Evolutionary conservation across 2,888 invertebrate species (phyloP).

Genomic region (Bursaphelenchus okinawaensis): DNA sequence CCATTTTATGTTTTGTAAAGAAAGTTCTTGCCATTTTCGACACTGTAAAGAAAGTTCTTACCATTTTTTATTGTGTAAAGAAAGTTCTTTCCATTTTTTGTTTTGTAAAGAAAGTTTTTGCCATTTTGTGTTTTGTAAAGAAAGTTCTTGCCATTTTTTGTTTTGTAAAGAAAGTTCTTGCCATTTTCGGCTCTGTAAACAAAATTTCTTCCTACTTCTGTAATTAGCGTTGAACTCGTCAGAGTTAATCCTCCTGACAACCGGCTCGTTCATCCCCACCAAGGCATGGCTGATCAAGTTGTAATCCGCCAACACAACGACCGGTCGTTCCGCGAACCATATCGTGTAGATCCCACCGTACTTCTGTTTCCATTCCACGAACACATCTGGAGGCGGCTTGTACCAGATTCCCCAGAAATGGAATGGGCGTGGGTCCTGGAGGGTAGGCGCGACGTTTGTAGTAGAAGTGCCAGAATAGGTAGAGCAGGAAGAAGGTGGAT

Average conservation of each 20-base stretch:
- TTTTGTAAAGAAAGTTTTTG: too few species aligned
- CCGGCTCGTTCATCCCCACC: background rate
- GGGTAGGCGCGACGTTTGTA: constrained; percentile 11
- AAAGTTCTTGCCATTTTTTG: too few species aligned
- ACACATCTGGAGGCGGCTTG: constrained; percentile 7
- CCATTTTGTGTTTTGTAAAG: too few species aligned
- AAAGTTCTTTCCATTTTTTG: too few species aligned
- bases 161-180: too few species aligned
- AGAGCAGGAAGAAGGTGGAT: too few species aligned
- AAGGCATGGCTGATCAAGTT: constrained; percentile 1
- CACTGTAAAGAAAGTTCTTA: too few species aligned
- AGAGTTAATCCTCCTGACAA: background rate
- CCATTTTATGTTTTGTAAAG: too few species aligned
- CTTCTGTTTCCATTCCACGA: constrained; percentile 9
- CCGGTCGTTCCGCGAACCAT: constrained; percentile 8
- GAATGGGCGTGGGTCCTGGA: constrained; percentile 13
- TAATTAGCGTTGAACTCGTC: background rate
- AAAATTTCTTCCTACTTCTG: background rate
- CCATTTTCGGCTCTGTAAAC: too few species aligned
- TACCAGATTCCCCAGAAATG: constrained; percentile 1
- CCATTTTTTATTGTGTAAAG: too few species aligned
- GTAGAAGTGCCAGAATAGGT: constrained; percentile 7
- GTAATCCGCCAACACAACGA: constrained; percentile 14
- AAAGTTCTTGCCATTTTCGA: too few species aligned
- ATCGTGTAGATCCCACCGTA: constrained; percentile 10